These are phyloP conservation scores for Leptosomus discolor DNA, from an alignment of 2,113 vertebrate genomes.

Conservation along the genomic window DNA sequence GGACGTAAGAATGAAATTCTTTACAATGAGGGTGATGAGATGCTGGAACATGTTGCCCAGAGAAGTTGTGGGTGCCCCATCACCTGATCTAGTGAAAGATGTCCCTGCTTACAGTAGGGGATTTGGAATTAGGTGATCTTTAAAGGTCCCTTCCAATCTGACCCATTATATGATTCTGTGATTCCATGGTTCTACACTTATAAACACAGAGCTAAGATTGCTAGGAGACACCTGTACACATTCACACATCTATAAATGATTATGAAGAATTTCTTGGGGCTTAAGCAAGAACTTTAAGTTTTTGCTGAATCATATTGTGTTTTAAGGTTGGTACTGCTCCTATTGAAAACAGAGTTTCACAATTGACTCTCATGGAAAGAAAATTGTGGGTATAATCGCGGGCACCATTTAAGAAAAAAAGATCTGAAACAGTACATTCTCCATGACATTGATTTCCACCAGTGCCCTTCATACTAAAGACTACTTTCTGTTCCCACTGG, in stretches of 20 bases:
- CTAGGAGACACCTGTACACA: not conserved
- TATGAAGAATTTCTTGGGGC: not conserved
- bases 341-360: not conserved
- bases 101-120: not conserved
- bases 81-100: not conserved
- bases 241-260: not conserved
- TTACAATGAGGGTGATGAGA: not conserved
- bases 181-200: not conserved
- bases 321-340: not conserved
- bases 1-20: not conserved
- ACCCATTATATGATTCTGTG: not conserved
- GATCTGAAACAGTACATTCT: not conserved
- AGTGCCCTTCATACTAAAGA: not conserved
- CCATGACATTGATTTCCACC: not conserved
- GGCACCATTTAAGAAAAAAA: not conserved
- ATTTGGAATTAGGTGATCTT: not conserved
- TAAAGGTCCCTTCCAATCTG: not conserved
- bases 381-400: not conserved
- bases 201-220: not conserved
- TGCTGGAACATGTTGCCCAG: not conserved
- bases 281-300: not conserved
- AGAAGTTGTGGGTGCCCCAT: not conserved
- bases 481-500: not conserved
- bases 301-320: not conserved
- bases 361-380: not conserved